Base-by-base conservation (phyloP, 2,113 vertebrate genomes). In the Pluvialis apricaria region DNA sequence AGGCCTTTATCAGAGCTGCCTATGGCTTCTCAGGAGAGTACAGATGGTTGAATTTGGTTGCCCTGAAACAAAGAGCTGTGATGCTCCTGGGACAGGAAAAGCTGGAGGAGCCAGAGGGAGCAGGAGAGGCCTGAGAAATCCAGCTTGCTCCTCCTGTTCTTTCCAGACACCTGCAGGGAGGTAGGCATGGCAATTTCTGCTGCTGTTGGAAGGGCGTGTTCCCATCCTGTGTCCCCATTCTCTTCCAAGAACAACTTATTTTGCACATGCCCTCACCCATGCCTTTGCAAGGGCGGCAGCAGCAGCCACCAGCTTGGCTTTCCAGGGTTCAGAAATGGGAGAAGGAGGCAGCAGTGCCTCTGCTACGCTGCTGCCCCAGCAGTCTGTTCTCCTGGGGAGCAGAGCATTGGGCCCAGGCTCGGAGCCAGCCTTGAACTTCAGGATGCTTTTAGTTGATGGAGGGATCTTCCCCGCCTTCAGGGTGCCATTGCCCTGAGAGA, bases 351-450 rank as follows among this genome's bases (percentile, higher is more conserved):
- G 58, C 38, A 57, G 19, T 10, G 45, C 25, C 49, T 38, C 13
- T 55, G 54, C 49, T 80, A 10, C 25, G 47, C 34, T 77, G 34
- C 31, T 6, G 7, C 34, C 40, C 68, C 76, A 71, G 42, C 10
- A 77, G 19, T 5, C 31, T 76, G 34, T 26, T 82, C 32, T 78
- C 31, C 65, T 73, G 36, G 28, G 54, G 42, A 86, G 31, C 16
- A 34, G 15, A 0, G 0, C 40, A 49, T 36, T 68, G 40, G 79
- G 12, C 44, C 34, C 0, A 0, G 45, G 65, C 55, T 81, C 0
- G 0, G 15, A 88, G 54, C 26, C 58, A 80, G 25, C 12, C 69
- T 47, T 86, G 47, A 86, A 66, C 45, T 57, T 65, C 54, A 81
- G 76, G 34, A 32, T 73, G 40, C 16, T 86, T 77, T 66, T 14